Evolutionary conservation across 2,888 invertebrate species (phyloP).

Genomic region (Acrobasis suavella): DNA sequence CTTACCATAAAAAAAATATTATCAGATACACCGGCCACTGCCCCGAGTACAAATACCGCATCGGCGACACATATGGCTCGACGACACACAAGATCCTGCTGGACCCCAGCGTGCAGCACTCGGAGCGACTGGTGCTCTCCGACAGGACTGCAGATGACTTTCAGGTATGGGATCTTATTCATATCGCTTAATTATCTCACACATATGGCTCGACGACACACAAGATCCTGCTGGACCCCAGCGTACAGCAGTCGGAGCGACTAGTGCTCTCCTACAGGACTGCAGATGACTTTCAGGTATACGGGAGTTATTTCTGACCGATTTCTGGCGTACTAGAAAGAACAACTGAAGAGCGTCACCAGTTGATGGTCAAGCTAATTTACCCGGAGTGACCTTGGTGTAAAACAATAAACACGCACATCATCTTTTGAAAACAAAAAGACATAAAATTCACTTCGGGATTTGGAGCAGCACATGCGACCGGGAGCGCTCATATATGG

Average conservation of each 20-base stretch:
- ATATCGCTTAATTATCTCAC: conserved; percentile 43
- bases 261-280: background rate
- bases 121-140: conserved; percentile 86
- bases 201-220: conserved; percentile 89
- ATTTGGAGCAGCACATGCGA: too few species aligned
- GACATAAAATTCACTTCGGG: too few species aligned
- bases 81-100: conserved; percentile 88
- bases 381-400: too few species aligned
- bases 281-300: background rate
- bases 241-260: background rate
- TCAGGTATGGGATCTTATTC: conserved; percentile 66
- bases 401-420: too few species aligned
- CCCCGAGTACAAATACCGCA: conserved; percentile 87
- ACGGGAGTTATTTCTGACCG: background rate
- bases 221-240: conserved; percentile 86
- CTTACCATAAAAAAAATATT: background rate
- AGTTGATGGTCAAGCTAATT: too few species aligned
- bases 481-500: too few species aligned
- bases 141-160: conserved; percentile 84
- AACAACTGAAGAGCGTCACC: too few species aligned
- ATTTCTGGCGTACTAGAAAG: too few species aligned
- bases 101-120: conserved; percentile 88
- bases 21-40: conserved; percentile 89
- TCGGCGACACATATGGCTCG: conserved; percentile 89
- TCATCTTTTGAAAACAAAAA: too few species aligned